Conservation (phyloP, 53 echinoderm and acorn worm genomes). For the Mesocentrotus franciscanus region DNA sequence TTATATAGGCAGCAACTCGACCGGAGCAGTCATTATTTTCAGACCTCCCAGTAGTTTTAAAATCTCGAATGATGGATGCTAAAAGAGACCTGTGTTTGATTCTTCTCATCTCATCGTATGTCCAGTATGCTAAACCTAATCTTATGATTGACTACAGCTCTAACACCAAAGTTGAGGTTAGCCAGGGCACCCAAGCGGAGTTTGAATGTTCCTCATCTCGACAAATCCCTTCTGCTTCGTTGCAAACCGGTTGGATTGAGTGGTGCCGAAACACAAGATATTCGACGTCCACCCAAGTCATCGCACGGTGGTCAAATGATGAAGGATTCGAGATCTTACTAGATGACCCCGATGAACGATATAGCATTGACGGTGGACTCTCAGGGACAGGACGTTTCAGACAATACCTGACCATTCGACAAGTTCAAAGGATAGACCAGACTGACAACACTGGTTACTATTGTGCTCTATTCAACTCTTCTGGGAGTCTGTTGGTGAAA, state of each 20-base stretch:
- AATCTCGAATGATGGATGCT: not conserved
- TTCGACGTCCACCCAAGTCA: not conserved
- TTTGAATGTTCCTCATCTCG: conserved; percentile 9
- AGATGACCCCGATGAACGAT: not conserved
- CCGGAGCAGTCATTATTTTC: not conserved
- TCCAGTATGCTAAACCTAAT: not conserved
- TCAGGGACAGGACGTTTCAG: not conserved
- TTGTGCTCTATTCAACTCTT: conserved; percentile 15
- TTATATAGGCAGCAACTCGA: not conserved
- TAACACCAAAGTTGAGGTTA: not conserved
- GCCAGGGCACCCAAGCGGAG: not conserved
- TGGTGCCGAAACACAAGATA: conserved; percentile 34
- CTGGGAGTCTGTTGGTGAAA: not conserved
- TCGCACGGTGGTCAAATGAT: conserved; percentile 44
- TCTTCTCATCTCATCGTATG: not conserved
- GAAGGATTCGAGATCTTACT: conserved; percentile 3
- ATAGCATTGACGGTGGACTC: not conserved
- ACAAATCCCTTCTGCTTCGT: not conserved
- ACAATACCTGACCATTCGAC: conserved; percentile 43
- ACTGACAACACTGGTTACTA: conserved; percentile 27
- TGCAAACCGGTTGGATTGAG: conserved; percentile 34
- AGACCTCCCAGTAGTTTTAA: not conserved
- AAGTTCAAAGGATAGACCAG: conserved; percentile 37
- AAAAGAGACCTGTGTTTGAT: not conserved
- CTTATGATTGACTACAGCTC: not conserved